Evolutionary conservation across 2,797 vertebrate genomes (phyloP).

Genomic region (Phrynocephalus guinanensis): DNA sequence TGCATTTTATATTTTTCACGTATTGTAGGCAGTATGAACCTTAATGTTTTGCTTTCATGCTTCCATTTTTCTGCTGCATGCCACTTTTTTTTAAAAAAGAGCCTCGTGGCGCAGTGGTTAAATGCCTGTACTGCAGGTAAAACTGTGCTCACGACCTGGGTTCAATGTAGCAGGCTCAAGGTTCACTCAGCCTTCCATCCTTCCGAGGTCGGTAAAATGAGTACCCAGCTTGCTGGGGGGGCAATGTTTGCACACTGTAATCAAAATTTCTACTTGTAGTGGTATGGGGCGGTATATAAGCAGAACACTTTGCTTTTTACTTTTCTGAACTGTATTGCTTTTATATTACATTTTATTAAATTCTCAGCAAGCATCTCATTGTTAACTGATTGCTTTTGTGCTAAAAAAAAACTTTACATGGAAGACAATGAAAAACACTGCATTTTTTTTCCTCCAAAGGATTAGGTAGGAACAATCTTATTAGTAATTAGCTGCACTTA

Average conservation of each 20-base stretch:
- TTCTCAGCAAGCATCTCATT: not conserved
- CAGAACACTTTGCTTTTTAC: too few relatives aligned
- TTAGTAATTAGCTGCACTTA: slow-evolving; percentile 16
- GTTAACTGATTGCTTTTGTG: not conserved
- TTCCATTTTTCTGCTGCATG: not conserved
- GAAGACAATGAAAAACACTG: slow-evolving; percentile 35
- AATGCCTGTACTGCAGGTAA: too few relatives aligned
- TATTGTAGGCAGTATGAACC: not conserved
- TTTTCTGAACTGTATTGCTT: not conserved
- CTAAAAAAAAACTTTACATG: not conserved
- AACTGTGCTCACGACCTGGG: too few relatives aligned
- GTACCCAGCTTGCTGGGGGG: too few relatives aligned
- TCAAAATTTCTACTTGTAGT: too few relatives aligned
- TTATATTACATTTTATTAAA: slow-evolving; percentile 3
- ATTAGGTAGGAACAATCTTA: slow-evolving; percentile 1
- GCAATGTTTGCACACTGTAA: too few relatives aligned
- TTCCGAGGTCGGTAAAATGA: too few relatives aligned
- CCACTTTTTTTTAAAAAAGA: too few relatives aligned
- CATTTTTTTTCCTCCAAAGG: not conserved
- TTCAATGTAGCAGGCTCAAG: too few relatives aligned
- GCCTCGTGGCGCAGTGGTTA: too few relatives aligned
- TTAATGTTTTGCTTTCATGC: not conserved
- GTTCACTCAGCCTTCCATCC: too few relatives aligned
- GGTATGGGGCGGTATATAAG: too few relatives aligned
- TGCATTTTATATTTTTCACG: not conserved